Base-by-base conservation (phyloP, 2,113 vertebrate genomes). In the Actinemys pallida region DNA sequence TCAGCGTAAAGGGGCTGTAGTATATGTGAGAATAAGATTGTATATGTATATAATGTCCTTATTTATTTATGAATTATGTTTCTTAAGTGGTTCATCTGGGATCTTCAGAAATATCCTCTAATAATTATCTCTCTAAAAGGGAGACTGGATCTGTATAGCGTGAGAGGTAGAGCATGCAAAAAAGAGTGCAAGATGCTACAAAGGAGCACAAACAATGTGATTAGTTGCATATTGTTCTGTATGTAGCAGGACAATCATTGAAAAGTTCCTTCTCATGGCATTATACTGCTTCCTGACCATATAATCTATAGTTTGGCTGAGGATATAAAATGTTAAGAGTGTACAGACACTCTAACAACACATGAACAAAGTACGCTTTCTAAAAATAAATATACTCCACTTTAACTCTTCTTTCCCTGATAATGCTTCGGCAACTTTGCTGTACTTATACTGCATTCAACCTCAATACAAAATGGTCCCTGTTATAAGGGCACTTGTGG, bases 111-210 rank as follows among this genome's bases (percentile, higher is more conserved):
- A 25, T 8, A 27, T 91, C 82, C 81, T 83, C 75, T 81, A 25
- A 42, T 13, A 52, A 59, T 56, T 1, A 0, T 31, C 47, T 52
- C 65, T 42, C 53, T 29, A 3, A 0, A 0, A 8, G 79, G 49
- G 29, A 83, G 31, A 7, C 35, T 81, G 72, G 16, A 2, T 27
- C 47, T 79, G 42, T 45, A 31, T 59, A 69, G 50, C 20, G 53
- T 76, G 72, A 45, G 72, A 76, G 39, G 22, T 76, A 13, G 24
- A 47, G 49, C 24, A 45, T 93, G 59, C 59, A 84, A 27, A 95
- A 42, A 82, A 85, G 59, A 72, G 50, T 75, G 12, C 56, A 84
- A 94, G 82, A 85, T 10, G 39, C 50, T 80, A 45, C 50, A 54
- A 86, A 90, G 17, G 42, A 53, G 49, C 50, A 69, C n/a, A 27